phyloP scores from a whole-genome alignment of 2,113 vertebrate species.

The Bombycilla garrulus region DNA sequence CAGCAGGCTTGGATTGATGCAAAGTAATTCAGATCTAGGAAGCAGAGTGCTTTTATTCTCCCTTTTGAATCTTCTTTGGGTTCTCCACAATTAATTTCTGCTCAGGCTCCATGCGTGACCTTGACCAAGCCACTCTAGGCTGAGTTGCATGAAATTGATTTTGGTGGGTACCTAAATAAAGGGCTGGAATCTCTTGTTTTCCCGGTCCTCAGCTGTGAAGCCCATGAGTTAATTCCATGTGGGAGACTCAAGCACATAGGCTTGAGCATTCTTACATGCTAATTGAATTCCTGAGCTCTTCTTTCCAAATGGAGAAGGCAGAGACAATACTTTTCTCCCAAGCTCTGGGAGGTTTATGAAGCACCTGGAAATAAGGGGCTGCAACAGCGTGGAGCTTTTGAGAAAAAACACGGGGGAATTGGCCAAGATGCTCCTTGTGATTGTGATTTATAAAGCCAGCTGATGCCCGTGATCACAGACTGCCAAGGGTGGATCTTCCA shows the following conservation, averaged over 20 bases:
- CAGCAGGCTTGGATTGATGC: not conserved
- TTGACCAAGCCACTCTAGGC: not conserved
- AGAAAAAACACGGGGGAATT: not conserved
- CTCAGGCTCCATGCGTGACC: not conserved
- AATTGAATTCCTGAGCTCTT: not conserved
- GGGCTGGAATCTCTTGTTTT: not conserved
- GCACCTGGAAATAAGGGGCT: not conserved
- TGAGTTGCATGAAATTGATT: not conserved
- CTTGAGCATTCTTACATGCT: not conserved
- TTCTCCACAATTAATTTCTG: not conserved
- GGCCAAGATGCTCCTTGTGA: not conserved
- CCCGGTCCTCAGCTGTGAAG: not conserved
- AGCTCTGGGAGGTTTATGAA: not conserved
- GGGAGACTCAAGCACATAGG: not conserved
- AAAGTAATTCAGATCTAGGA: not conserved
- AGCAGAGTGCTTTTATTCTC: not conserved
- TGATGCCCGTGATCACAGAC: not conserved
- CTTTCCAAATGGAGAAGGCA: not conserved
- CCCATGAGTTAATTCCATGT: not conserved
- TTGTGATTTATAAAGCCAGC: not conserved
- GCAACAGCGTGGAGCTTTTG: not conserved
- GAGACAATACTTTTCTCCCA: not conserved
- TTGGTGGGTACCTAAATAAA: not conserved
- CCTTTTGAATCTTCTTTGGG: not conserved
- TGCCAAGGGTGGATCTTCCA: fast-evolving